Evolutionary conservation across 2,888 invertebrate genomes (phyloP).

Genomic region (Drosophila borealis): DNA sequence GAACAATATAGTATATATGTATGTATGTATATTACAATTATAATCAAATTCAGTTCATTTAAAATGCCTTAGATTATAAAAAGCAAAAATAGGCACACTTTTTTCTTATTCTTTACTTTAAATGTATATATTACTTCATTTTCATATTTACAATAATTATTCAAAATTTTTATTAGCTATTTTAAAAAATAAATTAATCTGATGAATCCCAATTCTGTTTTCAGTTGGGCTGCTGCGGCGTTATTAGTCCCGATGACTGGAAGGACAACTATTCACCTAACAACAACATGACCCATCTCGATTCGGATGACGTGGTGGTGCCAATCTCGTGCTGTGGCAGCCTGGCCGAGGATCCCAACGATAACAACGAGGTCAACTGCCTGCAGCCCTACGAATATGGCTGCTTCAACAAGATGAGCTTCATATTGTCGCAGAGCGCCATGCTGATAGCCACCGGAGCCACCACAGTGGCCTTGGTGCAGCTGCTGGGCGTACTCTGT

Average conservation of each 20-base stretch:
- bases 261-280: slow-evolving; percentile 65
- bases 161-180: too few relatives aligned
- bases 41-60: too few relatives aligned
- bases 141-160: too few relatives aligned
- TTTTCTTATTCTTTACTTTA: too few relatives aligned
- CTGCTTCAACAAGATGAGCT: slow-evolving; percentile 87
- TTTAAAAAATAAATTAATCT: too few relatives aligned
- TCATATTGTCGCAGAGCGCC: slow-evolving; percentile 89
- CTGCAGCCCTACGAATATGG: slow-evolving; percentile 84
- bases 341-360: slow-evolving; percentile 45
- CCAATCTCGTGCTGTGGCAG: slow-evolving; percentile 88
- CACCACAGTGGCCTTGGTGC: slow-evolving; percentile 92
- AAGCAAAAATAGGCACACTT: too few relatives aligned
- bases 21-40: too few relatives aligned
- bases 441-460: slow-evolving; percentile 91
- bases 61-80: too few relatives aligned
- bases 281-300: slow-evolving; percentile 50
- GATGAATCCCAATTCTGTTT: neutral
- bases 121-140: too few relatives aligned
- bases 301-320: slow-evolving; percentile 81
- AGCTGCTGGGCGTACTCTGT: slow-evolving; percentile 94
- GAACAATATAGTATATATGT: too few relatives aligned
- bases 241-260: slow-evolving; percentile 88
- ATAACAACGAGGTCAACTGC: slow-evolving; percentile 69
- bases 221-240: slow-evolving; percentile 90